These are phyloP conservation scores for Platysteira castanea DNA, from an alignment of 2,113 vertebrate species.

Conservation along the genomic window DNA sequence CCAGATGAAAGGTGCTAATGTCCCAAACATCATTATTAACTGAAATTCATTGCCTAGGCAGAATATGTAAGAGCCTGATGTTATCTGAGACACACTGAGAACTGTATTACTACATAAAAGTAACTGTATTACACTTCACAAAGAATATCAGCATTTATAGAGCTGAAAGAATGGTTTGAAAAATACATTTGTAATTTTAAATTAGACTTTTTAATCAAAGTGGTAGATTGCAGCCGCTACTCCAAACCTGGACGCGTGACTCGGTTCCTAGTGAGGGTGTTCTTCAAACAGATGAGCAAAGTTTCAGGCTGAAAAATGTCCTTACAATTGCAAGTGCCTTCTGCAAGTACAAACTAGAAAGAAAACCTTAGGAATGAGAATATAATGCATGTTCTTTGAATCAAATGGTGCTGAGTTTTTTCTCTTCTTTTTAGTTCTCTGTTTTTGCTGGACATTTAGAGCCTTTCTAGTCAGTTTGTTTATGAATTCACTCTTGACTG, in stretches of 20 bases:
- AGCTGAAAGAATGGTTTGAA: not conserved
- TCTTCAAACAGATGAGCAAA: conserved; percentile 37
- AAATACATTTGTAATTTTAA: conserved; percentile 40
- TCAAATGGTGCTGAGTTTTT: not conserved
- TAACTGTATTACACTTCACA: not conserved
- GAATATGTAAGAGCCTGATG: not conserved
- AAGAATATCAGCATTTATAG: not conserved
- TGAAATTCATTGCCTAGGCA: not conserved
- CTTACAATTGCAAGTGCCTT: not conserved
- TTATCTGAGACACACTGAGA: conserved; percentile 15
- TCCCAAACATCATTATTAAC: conserved; percentile 18
- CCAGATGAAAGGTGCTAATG: conserved; percentile 11
- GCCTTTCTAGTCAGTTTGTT: not conserved
- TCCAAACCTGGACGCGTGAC: not conserved
- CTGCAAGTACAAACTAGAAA: not conserved
- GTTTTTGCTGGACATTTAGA: not conserved
- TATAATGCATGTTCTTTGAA: not conserved
- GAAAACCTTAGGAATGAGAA: not conserved
- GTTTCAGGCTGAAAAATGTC: not conserved
- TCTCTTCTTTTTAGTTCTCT: not conserved
- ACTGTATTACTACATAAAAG: not conserved
- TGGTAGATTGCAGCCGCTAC: not conserved
- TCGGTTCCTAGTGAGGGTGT: not conserved
- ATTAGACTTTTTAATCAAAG: conserved; percentile 45
- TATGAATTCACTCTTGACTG: not conserved